Evolutionary conservation across 2,888 invertebrate species (phyloP).

Genomic region (Coelinius sp.): DNA sequence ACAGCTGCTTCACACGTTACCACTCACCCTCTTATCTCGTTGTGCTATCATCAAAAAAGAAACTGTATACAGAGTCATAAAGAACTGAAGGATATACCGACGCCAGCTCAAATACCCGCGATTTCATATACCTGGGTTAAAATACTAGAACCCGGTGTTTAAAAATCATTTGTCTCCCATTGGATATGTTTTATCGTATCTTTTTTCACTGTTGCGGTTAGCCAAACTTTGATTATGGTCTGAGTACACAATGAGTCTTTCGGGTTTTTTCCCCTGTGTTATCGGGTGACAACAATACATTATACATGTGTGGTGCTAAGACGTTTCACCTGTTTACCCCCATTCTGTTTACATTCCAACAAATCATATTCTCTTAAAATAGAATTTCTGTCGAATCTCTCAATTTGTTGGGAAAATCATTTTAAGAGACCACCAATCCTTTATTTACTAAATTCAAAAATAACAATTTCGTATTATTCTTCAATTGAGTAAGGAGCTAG

Average conservation of each 20-base stretch:
- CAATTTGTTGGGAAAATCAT: too few relatives aligned
- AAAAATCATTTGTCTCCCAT: constrained; percentile 7
- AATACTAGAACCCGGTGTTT: neutral
- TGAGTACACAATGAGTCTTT: neutral
- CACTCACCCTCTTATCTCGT: constrained; percentile 19
- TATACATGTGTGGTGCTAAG: neutral
- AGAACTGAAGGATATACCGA: constrained; percentile 20
- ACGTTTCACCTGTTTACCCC: neutral
- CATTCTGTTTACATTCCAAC: neutral
- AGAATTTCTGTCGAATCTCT: too few relatives aligned
- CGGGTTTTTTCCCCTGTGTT: neutral
- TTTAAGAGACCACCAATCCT: too few relatives aligned
- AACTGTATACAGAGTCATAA: constrained; percentile 18
- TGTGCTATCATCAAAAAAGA: constrained; percentile 24
- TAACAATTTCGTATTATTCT: neutral
- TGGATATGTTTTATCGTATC: neutral
- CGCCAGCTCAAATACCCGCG: neutral
- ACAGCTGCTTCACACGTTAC: constrained; percentile 25
- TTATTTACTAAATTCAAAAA: too few relatives aligned
- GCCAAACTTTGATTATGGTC: constrained; percentile 8
- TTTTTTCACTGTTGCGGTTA: constrained; percentile 14
- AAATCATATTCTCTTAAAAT: neutral
- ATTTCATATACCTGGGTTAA: neutral
- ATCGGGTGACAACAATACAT: neutral
- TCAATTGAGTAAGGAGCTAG: neutral